Evolutionary conservation across 2,888 invertebrate species (phyloP).

Genomic region (Drosophila neonasuta): DNA sequence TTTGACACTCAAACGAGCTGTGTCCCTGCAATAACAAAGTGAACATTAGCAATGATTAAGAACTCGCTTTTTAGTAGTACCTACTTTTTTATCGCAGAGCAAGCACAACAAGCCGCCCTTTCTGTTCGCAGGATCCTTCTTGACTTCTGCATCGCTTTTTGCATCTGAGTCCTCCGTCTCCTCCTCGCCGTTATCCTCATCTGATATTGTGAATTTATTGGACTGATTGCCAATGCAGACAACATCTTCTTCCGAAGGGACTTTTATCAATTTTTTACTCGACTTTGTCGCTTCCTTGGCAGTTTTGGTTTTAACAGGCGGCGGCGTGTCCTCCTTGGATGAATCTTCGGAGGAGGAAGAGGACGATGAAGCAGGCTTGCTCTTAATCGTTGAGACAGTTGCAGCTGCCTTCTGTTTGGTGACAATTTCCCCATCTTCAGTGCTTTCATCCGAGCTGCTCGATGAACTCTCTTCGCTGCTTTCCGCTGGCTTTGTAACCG

Average conservation of each 20-base stretch:
- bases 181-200: constrained; percentile 48
- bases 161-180: constrained; percentile 1
- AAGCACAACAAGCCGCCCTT: constrained; percentile 54
- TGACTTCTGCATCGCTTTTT: constrained; percentile 26
- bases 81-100: constrained; percentile 78
- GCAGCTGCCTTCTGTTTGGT: constrained; percentile 4
- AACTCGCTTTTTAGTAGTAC: neutral
- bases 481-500: constrained; percentile 13
- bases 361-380: constrained; percentile 30
- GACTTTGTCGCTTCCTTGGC: constrained; percentile 38
- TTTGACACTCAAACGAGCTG: constrained; percentile 78
- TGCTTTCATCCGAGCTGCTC: constrained; percentile 48
- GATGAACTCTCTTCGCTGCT: constrained; percentile 52
- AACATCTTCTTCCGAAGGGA: constrained; percentile 74
- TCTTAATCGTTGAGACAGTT: neutral
- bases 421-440: constrained; percentile 48
- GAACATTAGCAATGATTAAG: neutral
- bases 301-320: constrained; percentile 26
- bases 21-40: constrained; percentile 64
- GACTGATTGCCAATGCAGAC: constrained; percentile 76
- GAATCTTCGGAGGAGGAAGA: constrained; percentile 53
- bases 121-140: neutral
- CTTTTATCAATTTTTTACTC: constrained; percentile 33
- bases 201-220: constrained; percentile 67
- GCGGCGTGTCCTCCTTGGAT: constrained; percentile 40